phyloP scores from a whole-genome alignment of 2,888 invertebrate species.

The Agrotis segetum region DNA sequence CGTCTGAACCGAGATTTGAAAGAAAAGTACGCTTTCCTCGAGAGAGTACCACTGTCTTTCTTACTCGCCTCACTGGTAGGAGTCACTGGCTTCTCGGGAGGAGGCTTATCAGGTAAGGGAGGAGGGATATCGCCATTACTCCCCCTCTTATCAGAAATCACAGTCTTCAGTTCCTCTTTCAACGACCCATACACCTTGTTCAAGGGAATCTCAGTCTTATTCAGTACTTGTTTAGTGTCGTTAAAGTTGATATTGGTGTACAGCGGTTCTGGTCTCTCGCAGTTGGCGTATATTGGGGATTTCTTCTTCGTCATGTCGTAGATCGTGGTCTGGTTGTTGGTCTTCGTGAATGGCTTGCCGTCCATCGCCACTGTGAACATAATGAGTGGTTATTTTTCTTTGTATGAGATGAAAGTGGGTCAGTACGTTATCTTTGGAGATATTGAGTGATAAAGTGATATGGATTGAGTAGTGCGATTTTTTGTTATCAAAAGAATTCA shows the following conservation, averaged over 20 bases:
- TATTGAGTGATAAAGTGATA: slow-evolving; percentile 31
- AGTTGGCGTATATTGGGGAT: slow-evolving; percentile 85
- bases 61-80: slow-evolving; percentile 81
- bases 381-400: slow-evolving; percentile 28
- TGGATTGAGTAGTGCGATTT: slow-evolving; percentile 11
- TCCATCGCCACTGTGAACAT: slow-evolving; percentile 85
- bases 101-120: slow-evolving; percentile 81
- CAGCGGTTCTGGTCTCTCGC: slow-evolving; percentile 77
- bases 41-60: slow-evolving; percentile 84
- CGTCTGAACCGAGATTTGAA: slow-evolving; percentile 92
- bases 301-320: slow-evolving; percentile 79
- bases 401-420: slow-evolving; percentile 42
- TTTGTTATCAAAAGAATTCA: slow-evolving; percentile 5
- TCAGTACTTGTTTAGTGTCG: slow-evolving; percentile 72
- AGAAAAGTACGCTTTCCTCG: slow-evolving; percentile 88
- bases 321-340: slow-evolving; percentile 72
- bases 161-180: slow-evolving; percentile 86
- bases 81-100: slow-evolving; percentile 81
- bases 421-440: slow-evolving; percentile 38
- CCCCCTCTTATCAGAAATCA: slow-evolving; percentile 78
- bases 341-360: slow-evolving; percentile 82
- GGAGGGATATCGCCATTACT: slow-evolving; percentile 82
- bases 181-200: slow-evolving; percentile 75
- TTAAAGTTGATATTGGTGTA: slow-evolving; percentile 83
- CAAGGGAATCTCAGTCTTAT: slow-evolving; percentile 83